These are phyloP conservation scores for Hystrix brachyura DNA, from an alignment of 2,113 vertebrate species.

Conservation along the genomic window DNA sequence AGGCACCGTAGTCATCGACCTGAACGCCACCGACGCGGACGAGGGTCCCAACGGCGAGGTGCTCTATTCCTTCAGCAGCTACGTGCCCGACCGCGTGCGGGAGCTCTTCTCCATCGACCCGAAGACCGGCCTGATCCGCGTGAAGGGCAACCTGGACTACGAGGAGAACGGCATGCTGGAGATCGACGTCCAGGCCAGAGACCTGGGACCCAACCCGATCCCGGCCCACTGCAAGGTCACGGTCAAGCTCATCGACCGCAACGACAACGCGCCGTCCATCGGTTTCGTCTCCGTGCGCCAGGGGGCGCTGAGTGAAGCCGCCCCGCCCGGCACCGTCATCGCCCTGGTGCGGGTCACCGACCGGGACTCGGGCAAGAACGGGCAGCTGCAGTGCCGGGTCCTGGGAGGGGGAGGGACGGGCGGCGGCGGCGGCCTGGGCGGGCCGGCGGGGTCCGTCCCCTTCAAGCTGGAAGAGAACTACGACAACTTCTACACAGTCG, in stretches of 20 bases:
- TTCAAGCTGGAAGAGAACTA: slow-evolving; percentile 98
- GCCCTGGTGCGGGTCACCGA: slow-evolving; percentile 97
- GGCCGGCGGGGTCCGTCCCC: slow-evolving; percentile 88
- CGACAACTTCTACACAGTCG: slow-evolving; percentile 98
- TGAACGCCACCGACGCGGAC: slow-evolving; percentile 98
- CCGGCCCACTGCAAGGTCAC: slow-evolving; percentile 99
- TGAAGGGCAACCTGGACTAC: slow-evolving; percentile 98
- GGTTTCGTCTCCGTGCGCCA: slow-evolving; percentile 98
- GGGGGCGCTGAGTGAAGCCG: slow-evolving; percentile 98
- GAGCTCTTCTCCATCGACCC: slow-evolving; percentile 98
- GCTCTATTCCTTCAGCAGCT: slow-evolving; percentile 97
- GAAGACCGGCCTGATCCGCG: slow-evolving; percentile 96
- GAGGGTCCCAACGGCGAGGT: slow-evolving; percentile 98
- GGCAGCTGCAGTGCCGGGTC: slow-evolving; percentile 97
- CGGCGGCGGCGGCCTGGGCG: slow-evolving; percentile 77
- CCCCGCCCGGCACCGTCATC: slow-evolving; percentile 97
- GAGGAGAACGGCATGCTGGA: slow-evolving; percentile 97
- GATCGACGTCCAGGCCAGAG: slow-evolving; percentile 97
- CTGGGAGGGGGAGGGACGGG: slow-evolving; percentile 88
- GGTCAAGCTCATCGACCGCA: slow-evolving; percentile 96
- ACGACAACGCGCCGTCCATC: slow-evolving; percentile 98
- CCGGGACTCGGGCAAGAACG: slow-evolving; percentile 97
- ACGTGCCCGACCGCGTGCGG: slow-evolving; percentile 95
- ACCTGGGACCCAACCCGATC: slow-evolving; percentile 98
- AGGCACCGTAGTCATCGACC: slow-evolving; percentile 95